Evolutionary conservation across 2,888 invertebrate species (phyloP).

Genomic region (Lasioglossum pauxillum): DNA sequence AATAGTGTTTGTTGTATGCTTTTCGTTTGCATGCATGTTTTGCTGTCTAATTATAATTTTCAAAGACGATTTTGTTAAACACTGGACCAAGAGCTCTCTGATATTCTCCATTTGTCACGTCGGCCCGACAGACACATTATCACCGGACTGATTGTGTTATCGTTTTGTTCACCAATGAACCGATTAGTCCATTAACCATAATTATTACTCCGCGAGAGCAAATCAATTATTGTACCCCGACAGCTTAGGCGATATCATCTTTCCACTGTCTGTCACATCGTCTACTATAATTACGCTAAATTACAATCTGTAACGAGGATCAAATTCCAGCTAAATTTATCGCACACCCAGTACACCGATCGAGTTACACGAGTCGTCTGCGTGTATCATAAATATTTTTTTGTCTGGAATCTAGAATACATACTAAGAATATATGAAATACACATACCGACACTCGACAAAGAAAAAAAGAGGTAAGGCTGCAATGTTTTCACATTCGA

Average conservation of each 20-base stretch:
- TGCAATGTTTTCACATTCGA: not conserved
- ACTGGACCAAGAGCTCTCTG: not conserved
- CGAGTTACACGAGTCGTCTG: not conserved
- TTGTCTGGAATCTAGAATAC: not conserved
- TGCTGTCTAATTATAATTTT: not conserved
- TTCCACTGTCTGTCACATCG: conserved; percentile 28
- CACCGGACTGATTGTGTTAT: conserved; percentile 53
- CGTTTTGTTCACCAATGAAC: conserved; percentile 46
- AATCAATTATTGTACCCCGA: conserved; percentile 65
- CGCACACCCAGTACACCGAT: conserved; percentile 52
- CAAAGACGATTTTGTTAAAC: not conserved
- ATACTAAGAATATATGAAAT: not conserved
- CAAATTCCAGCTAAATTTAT: conserved; percentile 17
- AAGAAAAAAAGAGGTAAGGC: not conserved
- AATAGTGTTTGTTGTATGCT: no score
- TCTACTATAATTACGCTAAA: conserved; percentile 28
- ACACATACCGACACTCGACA: not conserved
- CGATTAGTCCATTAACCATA: conserved; percentile 63
- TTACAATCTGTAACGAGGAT: conserved; percentile 19
- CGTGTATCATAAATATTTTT: not conserved
- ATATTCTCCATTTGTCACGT: not conserved
- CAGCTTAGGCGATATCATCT: conserved; percentile 58
- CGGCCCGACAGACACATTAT: not conserved
- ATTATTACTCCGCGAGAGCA: conserved; percentile 56
- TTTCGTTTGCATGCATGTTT: no score